A percentile compares a stretch with the other conserved stretches of the same genome.
Evolutionary conservation across 2,888 invertebrate species (phyloP).

Genomic region (Helleia helle): DNA sequence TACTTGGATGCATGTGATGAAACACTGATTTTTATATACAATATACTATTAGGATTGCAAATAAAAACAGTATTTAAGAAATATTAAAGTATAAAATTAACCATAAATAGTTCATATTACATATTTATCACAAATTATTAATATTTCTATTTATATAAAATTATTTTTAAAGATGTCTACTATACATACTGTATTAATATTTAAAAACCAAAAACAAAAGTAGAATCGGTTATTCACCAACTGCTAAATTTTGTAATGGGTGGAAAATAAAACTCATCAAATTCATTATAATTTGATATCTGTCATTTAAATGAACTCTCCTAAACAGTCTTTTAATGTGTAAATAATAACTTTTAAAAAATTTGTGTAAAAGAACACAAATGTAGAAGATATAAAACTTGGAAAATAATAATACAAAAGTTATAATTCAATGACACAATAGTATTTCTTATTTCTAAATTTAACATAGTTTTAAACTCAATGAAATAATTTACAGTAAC

Average conservation of each 20-base stretch:
- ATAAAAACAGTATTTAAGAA: neutral
- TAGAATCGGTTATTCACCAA: constrained; percentile 10
- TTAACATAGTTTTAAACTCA: constrained; percentile 46
- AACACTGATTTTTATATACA: constrained; percentile 16
- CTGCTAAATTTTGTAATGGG: neutral
- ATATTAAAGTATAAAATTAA: neutral
- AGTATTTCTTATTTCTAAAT: constrained; percentile 24
- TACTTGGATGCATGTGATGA: constrained; percentile 37
- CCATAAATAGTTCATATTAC: neutral
- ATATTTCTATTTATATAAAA: neutral
- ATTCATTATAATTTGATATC: no score
- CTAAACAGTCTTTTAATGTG: neutral
- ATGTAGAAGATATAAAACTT: constrained; percentile 9
- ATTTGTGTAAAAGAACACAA: constrained; percentile 20
- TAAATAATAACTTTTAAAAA: constrained; percentile 24
- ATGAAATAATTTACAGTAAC: constrained; percentile 67
- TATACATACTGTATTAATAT: neutral
- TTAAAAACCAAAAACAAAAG: constrained; percentile 21
- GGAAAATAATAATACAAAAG: constrained; percentile 40
- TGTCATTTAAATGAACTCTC: neutral
- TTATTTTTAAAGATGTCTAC: neutral
- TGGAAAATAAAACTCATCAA: no score
- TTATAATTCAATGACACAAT: constrained; percentile 49
- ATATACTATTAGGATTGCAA: neutral
- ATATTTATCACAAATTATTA: constrained; percentile 1